Conservation (phyloP, 2,888 invertebrate species). For the Biston stratarius region DNA sequence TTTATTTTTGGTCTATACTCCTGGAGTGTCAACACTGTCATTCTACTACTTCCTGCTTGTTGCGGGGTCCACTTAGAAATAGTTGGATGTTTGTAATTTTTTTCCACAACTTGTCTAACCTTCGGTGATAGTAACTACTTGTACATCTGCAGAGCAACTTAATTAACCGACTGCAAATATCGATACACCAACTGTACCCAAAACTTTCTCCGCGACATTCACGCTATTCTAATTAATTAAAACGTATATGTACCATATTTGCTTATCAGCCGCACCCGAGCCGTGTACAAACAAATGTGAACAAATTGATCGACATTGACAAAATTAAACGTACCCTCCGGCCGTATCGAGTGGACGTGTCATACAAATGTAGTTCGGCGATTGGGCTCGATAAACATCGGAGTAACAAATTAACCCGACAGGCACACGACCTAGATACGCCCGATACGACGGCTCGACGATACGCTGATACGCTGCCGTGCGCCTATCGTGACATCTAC, state of each 20-base stretch:
- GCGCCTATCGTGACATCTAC: constrained; percentile 68
- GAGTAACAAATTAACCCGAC: constrained; percentile 76
- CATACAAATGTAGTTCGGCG: constrained; percentile 63
- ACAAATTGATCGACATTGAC: constrained; percentile 63
- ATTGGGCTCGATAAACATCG: constrained; percentile 64
- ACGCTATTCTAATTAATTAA: constrained; percentile 36
- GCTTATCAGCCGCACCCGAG: constrained; percentile 35
- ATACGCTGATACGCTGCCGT: constrained; percentile 39
- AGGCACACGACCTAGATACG: constrained; percentile 48
- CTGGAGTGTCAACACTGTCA: too few species aligned
- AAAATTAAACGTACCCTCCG: constrained; percentile 59
- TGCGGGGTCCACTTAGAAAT: too few species aligned
- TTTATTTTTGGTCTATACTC: too few species aligned
- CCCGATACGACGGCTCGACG: constrained; percentile 36
- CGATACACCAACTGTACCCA: constrained; percentile 7
- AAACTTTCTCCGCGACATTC: constrained; percentile 28
- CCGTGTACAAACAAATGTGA: constrained; percentile 48
- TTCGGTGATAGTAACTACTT: too few species aligned
- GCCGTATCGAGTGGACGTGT: constrained; percentile 63
- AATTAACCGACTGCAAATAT: constrained; percentile 1
- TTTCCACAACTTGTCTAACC: too few species aligned
- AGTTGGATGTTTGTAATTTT: too few species aligned
- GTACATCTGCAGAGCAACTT: background rate
- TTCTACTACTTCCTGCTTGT: too few species aligned
- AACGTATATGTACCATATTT: constrained; percentile 36